phyloP scores from a whole-genome alignment of 1,140 invertebrate species.

The Papilio aristodemus region DNA sequence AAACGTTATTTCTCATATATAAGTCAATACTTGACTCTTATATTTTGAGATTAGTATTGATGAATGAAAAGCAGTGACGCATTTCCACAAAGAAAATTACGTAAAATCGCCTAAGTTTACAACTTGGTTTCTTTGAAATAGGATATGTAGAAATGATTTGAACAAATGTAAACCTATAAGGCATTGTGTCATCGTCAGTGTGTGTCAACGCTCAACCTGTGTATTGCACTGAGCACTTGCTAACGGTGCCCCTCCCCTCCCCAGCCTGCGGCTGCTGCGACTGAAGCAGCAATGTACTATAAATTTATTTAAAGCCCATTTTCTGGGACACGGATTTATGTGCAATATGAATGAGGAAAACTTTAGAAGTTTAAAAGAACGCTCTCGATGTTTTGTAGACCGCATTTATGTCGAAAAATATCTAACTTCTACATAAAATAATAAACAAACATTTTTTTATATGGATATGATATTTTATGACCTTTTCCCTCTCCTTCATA shows the following conservation, averaged over 20 bases:
- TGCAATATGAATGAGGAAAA: conserved; percentile 18
- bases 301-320: conserved; percentile 28
- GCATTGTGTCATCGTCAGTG: neutral
- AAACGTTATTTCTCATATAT: too few relatives aligned
- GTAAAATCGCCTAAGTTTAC: too few relatives aligned
- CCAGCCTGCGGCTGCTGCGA: neutral
- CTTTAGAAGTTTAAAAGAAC: conserved; percentile 5
- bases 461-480: too few relatives aligned
- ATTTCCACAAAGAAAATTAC: too few relatives aligned
- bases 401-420: neutral
- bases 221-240: neutral
- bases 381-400: neutral
- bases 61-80: too few relatives aligned
- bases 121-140: neutral
- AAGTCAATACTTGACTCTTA: too few relatives aligned
- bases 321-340: conserved; percentile 17
- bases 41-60: too few relatives aligned
- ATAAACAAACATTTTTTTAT: too few relatives aligned
- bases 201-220: conserved; percentile 2
- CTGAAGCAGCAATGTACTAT: conserved; percentile 8
- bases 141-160: neutral
- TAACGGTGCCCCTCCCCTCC: neutral
- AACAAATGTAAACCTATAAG: neutral
- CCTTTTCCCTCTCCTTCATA: too few relatives aligned
- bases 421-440: too few relatives aligned